Evolutionary conservation across 2,797 vertebrate genomes (phyloP), one percentile per base, ranked within the genome.

Genomic region (Nannoperca australis): DNA sequence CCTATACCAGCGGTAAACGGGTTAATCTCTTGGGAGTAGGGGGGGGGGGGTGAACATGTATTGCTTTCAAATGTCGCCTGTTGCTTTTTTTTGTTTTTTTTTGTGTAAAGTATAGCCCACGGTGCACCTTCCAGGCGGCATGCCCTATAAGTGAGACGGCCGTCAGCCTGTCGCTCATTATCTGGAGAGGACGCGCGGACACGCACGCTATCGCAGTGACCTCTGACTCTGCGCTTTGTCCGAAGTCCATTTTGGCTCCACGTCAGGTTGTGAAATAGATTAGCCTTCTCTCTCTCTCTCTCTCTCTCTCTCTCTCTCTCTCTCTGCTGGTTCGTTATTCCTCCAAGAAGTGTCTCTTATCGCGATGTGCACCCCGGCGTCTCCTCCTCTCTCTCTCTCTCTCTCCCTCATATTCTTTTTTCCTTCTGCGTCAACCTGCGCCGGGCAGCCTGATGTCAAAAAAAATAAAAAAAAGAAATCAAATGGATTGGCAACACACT

Each of bases 201-300:
- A 88, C 86, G 88, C 82, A 86, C 78, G 74, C 84, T 17, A 81
- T 70, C 80, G 76, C 34, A n/a, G n/a, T 93, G 89, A 91, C 92
- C 90, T 90, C 84, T 91, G 88, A 90, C 88, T 88, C 88, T 5
- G 20, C 69, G 78, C 87, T 86, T 81, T 86, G 89, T 88, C 82
- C 84, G 89, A 92, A 91, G 92, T 93, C 87, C 89, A 84, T 40
- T 49, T 70, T n/a, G 69, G 38, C 79, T 84, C 55, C 70, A 42
- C 64, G 18, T 78, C 81, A 24, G 69, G 63, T 88, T 92, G 84
- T 70, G 70, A 83, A 87, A 91, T 53, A 85, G 64, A 88, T 85
- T 51, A 59, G 44, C 63, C 47, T n/a, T n/a, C n/a, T n/a, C n/a
- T n/a, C n/a, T n/a, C n/a, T n/a, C n/a, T n/a, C n/a, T n/a, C n/a